These are phyloP conservation scores for Lordiphosa collinella DNA, from an alignment of 1,140 invertebrate genomes.

Conservation along the genomic window DNA sequence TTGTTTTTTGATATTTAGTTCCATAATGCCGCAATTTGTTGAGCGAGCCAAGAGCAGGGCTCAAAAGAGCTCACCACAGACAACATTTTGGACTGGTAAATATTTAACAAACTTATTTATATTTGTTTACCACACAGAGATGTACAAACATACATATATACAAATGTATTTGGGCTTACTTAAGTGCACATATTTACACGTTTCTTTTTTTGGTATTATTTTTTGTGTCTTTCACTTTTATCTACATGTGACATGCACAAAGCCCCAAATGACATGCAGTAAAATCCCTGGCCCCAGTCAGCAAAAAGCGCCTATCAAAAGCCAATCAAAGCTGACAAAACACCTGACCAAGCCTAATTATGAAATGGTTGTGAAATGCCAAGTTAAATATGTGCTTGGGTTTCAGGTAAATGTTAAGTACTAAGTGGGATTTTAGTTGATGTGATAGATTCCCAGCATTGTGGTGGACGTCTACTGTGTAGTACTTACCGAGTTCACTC, in stretches of 20 bases:
- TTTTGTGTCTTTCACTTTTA: conserved; percentile 8
- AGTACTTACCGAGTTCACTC: too few species aligned
- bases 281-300: conserved; percentile 24
- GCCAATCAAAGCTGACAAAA: conserved; percentile 3
- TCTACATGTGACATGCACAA: conserved; percentile 37
- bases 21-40: conserved; percentile 18
- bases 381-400: conserved; percentile 3
- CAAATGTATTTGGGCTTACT: conserved; percentile 10
- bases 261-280: conserved; percentile 41
- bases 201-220: conserved; percentile 6
- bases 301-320: neutral
- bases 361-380: conserved; percentile 3
- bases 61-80: neutral
- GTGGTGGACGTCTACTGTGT: neutral
- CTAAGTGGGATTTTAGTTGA: neutral
- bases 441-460: conserved; percentile 4
- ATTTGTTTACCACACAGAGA: conserved; percentile 20
- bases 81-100: conserved; percentile 23
- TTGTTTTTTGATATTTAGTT: conserved; percentile 11
- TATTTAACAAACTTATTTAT: conserved; percentile 35
- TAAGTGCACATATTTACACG: conserved; percentile 9
- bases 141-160: conserved; percentile 21
- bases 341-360: neutral
- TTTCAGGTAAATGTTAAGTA: conserved; percentile 1
- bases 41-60: neutral